Evolutionary conservation across 2,888 invertebrate genomes (phyloP), one percentile per base, ranked within the genome.

Genomic region (Pachliopta kotzebuea): DNA sequence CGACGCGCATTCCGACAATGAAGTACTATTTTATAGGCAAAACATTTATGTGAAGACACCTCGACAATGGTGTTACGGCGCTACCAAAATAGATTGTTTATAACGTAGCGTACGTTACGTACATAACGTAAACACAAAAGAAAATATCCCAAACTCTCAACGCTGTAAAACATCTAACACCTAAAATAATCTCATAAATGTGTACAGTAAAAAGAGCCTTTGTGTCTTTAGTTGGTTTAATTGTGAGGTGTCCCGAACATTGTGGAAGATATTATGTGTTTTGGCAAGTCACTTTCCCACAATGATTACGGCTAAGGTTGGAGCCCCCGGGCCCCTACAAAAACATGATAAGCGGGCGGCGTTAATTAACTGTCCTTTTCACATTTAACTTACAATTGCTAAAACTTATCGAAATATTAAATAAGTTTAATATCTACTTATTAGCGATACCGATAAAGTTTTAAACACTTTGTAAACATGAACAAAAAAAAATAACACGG

Each of bases 11-110:
- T 69, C 71, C 78, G 85, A 70, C 86, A 86, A 76, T 86, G 88
- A 87, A 88, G 87, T 87, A 85, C 85, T 82, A 84, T 86, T 89
- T 87, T 85, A 81, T 83, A 74, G 76, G 78, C 78, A 76, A 79
- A 76, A 71, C 72, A 74, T 75, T 60, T 29, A 54, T 21, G 50
- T 62, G 45, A 24, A 61, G 3, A 54, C 17, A 54, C 45, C 20
- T 63, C 55, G 23, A 63, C 45, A 54, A 50, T 63, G 54, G 54
- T 63, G 23, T 42, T 23, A 56, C 42, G 23, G 23, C 20, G 26
- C 24, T 50, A 50, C 63, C 1, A 56, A 56, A 60, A 56, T 60
- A 60, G 60, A 60, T 60, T 60, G 50, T 60, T 60, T 53, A 57
- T 65, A 45, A 57, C 57, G 57, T 57, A 62, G 57, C 42, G 24